Base-by-base conservation (phyloP, 2,888 invertebrate species). In the Scelioninae gen. 2 region DNA sequence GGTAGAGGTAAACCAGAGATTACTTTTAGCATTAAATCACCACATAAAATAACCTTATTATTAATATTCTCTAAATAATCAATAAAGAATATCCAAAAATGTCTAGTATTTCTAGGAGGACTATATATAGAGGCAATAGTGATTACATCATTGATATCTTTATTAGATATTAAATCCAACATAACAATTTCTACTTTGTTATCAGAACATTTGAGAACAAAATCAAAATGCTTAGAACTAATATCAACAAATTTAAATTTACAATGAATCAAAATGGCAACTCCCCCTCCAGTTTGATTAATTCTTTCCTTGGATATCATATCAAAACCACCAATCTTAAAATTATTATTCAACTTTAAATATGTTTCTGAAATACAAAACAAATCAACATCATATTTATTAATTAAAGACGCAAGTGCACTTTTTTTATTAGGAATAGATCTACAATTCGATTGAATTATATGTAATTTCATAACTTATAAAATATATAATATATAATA, bases 311-410 rank as follows among this genome's bases (percentile, higher is more conserved):
- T 22, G 4, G 22, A 37, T 9, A 53, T 22, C 1, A 53, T 13
- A 6, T 53, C 39, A 25, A 53, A 53, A 13, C 39, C 37, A 9
- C 5, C 1, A 10, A 39, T 13, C 5, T 10, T 15, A 53, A 53
- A 53, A 37, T 37, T 53, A 39, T 53, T 2, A n/a, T 35, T 11
- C 1, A 5, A 9, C 11, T 33, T 52, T n/a, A 6, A 2, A n/a
- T n/a, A n/a, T n/a, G 50, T 50, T 33, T 50, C 31, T 15, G 50
- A 50, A 33, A 50, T 18, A 33, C 50, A 50, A n/a, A 50, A 50
- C 16, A 50, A 10, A 33, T 18, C 50, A 2, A 18, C 33, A 4
- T 50, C 16, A 31, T 33, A 18, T 31, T 50, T 16, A 10, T 50
- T 4, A 3, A 50, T 11, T 10, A 41, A 18, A 5, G 3, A 18